Evolutionary conservation across 2,113 vertebrate genomes (phyloP), one percentile per base, ranked within the genome.

Genomic region (Morone chrysops): DNA sequence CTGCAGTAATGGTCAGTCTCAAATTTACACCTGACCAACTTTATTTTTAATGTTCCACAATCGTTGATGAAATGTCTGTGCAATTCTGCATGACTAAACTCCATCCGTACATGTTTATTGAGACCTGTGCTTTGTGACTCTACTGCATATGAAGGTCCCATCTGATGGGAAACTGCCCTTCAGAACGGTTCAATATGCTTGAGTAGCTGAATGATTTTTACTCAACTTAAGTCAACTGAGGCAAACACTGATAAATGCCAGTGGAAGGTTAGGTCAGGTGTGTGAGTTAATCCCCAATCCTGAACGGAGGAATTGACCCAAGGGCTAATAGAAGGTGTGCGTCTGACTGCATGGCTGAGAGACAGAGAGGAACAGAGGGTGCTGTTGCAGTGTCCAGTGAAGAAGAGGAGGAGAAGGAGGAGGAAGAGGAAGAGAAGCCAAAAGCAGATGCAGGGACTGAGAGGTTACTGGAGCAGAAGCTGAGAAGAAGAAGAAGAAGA

Each of bases 181-280:
- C 81, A 78, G 45, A 76, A 75, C 2, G 60, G 75, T 82, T 93
- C 89, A 82, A 92, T 83, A 82, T 50, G 79, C 63, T 70, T 60
- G 78, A 70, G 80, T 45, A 51, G 65, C 88, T 79, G 48, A 93
- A 92, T 82, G 87, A 91, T 92, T 92, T 90, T 88, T 84, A 84
- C 82, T 90, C 86, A 87, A 83, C 80, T 59, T 62, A 82, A 92
- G 79, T 91, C 89, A 82, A 85, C 87, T 72, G 78, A 91, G 82
- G 79, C 89, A 92, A 91, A 93, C 83, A 72, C 76, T 77, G 90
- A 92, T 85, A 91, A 91, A 92, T 89, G 89, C 88, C 90, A 91
- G 75, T 74, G 75, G 88, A 92, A 80, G 88, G 91, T 92, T 87
- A 92, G 86, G 87, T 88, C 91, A 88, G 86, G 78, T 90, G 82